Evolutionary conservation across 2,113 vertebrate genomes (phyloP).

Genomic region (Thamnophis sirtalis): DNA sequence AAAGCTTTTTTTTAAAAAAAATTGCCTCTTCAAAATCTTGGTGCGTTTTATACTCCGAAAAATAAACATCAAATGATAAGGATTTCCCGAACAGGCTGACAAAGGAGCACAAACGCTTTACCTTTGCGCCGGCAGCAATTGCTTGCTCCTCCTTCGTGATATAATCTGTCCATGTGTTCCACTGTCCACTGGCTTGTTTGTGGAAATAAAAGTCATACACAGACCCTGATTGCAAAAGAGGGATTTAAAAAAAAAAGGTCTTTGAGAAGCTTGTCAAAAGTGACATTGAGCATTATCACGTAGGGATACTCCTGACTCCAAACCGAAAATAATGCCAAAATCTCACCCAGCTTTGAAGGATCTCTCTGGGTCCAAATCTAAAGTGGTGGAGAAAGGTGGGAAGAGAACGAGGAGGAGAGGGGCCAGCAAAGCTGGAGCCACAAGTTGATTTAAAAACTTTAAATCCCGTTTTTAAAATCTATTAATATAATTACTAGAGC

Average conservation of each 20-base stretch:
- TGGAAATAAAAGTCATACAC: slow-evolving; percentile 90
- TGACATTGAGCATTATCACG: neutral
- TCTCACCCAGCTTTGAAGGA: neutral
- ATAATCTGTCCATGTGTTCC: slow-evolving; percentile 82
- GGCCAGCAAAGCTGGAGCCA: neutral
- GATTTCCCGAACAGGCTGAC: neutral
- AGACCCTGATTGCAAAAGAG: slow-evolving; percentile 66
- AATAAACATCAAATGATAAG: neutral
- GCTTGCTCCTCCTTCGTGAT: slow-evolving; percentile 77
- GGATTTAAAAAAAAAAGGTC: neutral
- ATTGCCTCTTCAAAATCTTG: too few relatives aligned
- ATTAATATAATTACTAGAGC: too few relatives aligned
- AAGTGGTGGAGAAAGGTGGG: neutral
- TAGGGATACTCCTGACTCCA: neutral
- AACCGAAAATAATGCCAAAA: neutral
- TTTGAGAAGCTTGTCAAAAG: neutral
- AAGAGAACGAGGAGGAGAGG: neutral
- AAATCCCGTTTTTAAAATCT: too few relatives aligned
- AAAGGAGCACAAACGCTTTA: slow-evolving; percentile 41
- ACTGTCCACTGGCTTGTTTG: slow-evolving; percentile 79
- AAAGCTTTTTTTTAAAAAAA: too few relatives aligned
- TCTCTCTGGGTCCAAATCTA: neutral
- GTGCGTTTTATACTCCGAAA: too few relatives aligned
- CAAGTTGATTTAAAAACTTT: neutral
- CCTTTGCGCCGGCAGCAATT: slow-evolving; percentile 76